Conservation (phyloP, 1,140 invertebrate species). For the Andrena cerasifolii region DNA sequence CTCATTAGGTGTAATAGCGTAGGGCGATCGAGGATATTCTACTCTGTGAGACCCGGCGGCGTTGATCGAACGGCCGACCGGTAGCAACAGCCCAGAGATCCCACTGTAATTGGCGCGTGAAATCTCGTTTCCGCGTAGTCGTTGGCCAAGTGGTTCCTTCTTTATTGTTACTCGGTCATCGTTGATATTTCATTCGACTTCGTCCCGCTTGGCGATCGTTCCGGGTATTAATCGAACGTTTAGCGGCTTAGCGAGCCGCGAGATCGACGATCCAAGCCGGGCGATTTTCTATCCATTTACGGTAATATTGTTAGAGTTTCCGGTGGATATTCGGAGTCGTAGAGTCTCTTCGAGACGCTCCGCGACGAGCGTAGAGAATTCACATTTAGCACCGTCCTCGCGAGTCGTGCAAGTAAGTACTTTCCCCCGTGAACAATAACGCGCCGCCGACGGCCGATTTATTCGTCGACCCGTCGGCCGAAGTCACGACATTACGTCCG, state of each 20-base stretch:
- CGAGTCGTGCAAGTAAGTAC: constrained; percentile 28
- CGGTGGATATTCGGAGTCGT: constrained; percentile 14
- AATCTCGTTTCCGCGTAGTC: constrained; percentile 19
- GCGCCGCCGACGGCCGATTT: neutral
- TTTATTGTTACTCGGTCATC: constrained; percentile 14
- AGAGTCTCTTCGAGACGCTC: neutral
- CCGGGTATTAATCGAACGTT: constrained; percentile 13
- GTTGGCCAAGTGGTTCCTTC: constrained; percentile 5
- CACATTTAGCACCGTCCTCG: constrained; percentile 67
- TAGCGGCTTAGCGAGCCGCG: too few relatives aligned
- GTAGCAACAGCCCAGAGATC: neutral
- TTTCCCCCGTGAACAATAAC: neutral
- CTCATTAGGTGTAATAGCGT: constrained; percentile 60
- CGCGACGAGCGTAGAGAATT: constrained; percentile 42
- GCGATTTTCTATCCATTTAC: constrained; percentile 11
- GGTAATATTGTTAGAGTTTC: neutral
- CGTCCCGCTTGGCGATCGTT: neutral
- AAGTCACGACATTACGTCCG: constrained; percentile 2
- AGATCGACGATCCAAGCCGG: too few relatives aligned
- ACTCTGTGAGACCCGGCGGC: constrained; percentile 22
- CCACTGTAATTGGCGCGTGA: neutral
- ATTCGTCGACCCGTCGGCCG: too few relatives aligned
- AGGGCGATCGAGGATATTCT: constrained; percentile 37
- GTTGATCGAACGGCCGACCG: neutral
- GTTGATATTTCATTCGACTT: constrained; percentile 6